phyloP scores from a whole-genome alignment of 2,888 invertebrate species.

The Capitulum mitella region DNA sequence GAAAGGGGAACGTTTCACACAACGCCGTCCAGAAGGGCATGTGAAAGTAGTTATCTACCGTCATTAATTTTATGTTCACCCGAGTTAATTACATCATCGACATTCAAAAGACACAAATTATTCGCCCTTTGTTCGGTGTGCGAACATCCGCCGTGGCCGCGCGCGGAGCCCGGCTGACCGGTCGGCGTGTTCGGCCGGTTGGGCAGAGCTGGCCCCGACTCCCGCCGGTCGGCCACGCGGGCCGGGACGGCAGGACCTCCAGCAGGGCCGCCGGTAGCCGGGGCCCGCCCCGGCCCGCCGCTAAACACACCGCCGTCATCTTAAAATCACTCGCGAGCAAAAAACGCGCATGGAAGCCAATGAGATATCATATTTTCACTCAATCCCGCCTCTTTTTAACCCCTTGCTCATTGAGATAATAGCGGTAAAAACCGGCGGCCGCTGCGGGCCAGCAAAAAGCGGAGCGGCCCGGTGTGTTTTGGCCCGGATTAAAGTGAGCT shows the following conservation, averaged over 20 bases:
- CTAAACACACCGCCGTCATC: slow-evolving; percentile 24
- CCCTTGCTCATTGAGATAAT: slow-evolving; percentile 24
- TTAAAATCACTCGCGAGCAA: neutral
- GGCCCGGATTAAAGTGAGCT: neutral
- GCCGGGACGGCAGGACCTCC: too few species aligned
- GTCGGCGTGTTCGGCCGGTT: too few species aligned
- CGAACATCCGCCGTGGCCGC: slow-evolving; percentile 10
- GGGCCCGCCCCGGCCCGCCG: neutral
- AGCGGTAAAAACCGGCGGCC: slow-evolving; percentile 16
- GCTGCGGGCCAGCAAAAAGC: neutral
- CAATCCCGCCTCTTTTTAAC: slow-evolving; percentile 25
- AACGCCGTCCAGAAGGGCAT: slow-evolving; percentile 2
- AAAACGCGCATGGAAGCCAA: slow-evolving; percentile 23
- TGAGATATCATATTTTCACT: slow-evolving; percentile 25
- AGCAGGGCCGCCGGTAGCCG: neutral
- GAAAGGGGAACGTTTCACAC: slow-evolving; percentile 16
- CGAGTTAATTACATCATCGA: slow-evolving; percentile 11
- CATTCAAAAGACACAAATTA: slow-evolving; percentile 18
- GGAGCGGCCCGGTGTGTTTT: slow-evolving; percentile 11
- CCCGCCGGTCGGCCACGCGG: too few species aligned
- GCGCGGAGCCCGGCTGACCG: too few species aligned
- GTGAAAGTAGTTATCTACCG: slow-evolving; percentile 20
- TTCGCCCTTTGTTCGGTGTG: slow-evolving; percentile 2
- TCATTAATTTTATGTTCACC: slow-evolving; percentile 18
- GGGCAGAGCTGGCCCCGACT: too few species aligned